Evolutionary conservation across 1,140 invertebrate genomes (phyloP), one percentile per base, ranked within the genome.

Genomic region (Drosophila kanapiae): DNA sequence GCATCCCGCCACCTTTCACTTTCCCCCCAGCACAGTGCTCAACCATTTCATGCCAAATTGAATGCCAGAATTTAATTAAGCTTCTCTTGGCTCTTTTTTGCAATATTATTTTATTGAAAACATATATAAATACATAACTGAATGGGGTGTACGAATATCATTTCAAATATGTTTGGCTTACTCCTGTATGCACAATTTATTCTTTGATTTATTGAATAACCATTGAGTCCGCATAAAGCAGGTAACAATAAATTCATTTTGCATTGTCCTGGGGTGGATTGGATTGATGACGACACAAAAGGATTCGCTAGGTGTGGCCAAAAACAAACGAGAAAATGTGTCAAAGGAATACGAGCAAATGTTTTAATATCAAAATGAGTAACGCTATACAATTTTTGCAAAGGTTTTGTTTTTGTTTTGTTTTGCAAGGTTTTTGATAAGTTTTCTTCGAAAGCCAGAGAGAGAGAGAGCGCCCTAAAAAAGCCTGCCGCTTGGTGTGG

Each of bases 41-140:
- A 43, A 49, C 63, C 84, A 84, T 88, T 90, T 90, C 75, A 90
- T 88, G 85, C 67, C 82, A 90, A 90, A 90, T 91, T 85, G 85
- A 85, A 85, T 90, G 78, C 82, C 63, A 90, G 68, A 90, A 90
- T 90, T 90, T 90, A 90, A 90, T 90, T 90, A 90, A 90, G 80
- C 88, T 83, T 71, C 74, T 70, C 45, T 63, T 48, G 56, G n/a
- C 14, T 51, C 40, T 54, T 68, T 68, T 79, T 75, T 60, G 35
- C 57, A 31, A 75, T 81, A 88, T 78, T 84, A 84, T 88, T 88
- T 78, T 64, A 78, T 78, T 71, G 75, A 49, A 69, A 48, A 76
- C 29, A 69, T 51, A 58, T 56, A 53, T 38, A 78, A 62, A 62
- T 35, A 54, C 14, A 53, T 53, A 65, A 16, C 18, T 61, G 40